Evolutionary conservation across 1,140 invertebrate species (phyloP).

Genomic region (Temnothorax curvispinosus): DNA sequence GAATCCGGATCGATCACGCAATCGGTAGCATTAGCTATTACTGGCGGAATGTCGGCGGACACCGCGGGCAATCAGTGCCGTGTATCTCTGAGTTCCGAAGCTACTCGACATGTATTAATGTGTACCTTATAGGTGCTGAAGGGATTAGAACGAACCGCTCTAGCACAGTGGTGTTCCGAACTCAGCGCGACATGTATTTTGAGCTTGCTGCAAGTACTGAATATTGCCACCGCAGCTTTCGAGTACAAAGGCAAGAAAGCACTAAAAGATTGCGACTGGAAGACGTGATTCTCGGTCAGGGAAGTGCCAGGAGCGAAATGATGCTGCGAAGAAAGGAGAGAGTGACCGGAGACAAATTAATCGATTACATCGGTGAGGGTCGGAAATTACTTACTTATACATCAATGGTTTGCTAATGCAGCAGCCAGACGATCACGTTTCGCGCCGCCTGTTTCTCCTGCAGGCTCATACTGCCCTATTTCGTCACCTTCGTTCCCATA

Average conservation of each 20-base stretch:
- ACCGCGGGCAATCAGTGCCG: slow-evolving; percentile 83
- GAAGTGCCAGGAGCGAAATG: slow-evolving; percentile 96
- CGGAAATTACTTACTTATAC: no score
- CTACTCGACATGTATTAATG: slow-evolving; percentile 94
- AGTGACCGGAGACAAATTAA: slow-evolving; percentile 87
- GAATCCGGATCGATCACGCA: slow-evolving; percentile 89
- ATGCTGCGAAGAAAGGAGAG: slow-evolving; percentile 92
- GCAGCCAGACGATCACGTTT: no score
- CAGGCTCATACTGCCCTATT: no score
- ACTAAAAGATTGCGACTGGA: slow-evolving; percentile 92
- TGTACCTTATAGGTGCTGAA: slow-evolving; percentile 94
- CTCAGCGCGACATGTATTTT: no score
- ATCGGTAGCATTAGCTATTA: slow-evolving; percentile 90
- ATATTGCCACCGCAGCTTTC: slow-evolving; percentile 88
- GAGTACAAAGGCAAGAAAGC: slow-evolving; percentile 94
- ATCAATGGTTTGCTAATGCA: no score
- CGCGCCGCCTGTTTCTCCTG: no score
- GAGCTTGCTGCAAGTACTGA: no score
- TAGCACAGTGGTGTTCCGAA: no score
- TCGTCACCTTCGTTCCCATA: no score
- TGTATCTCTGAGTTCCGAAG: slow-evolving; percentile 90
- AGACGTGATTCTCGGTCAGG: slow-evolving; percentile 96
- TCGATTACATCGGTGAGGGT: no score
- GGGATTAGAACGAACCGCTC: no score
- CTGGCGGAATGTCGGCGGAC: slow-evolving; percentile 85